Evolutionary conservation across 2,113 vertebrate genomes (phyloP), one percentile per base, ranked within the genome.

Genomic region (Perca schrenkii): DNA sequence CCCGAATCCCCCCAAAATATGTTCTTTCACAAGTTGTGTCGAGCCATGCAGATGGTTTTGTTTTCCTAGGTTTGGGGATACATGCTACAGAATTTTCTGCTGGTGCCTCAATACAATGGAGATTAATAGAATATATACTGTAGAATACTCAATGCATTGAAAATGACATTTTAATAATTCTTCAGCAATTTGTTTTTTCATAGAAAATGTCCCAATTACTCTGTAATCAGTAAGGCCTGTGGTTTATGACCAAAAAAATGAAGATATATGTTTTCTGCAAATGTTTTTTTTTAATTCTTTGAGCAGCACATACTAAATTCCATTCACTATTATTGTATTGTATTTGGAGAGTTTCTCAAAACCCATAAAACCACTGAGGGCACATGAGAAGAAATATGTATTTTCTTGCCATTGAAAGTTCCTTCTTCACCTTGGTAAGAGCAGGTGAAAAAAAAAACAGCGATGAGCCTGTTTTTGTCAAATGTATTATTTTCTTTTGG

Each of bases 311-410:
- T 36, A 56, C 13, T 2, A 21, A 70, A 49, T 28, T 58, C 2
- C 6, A 13, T 28, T 63, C 8, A 10, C 49, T 22, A 4, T 50
- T 3, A 46, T 15, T 34, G 4, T 21, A 61, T 43, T 53, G 46
- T 65, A 25, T 25, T 14, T 6, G 43, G 7, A n/a, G 15, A 21
- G 8, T 13, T 22, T 61, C 54, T 75, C 16, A 53, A 60, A 28
- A 53, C 36, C 34, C 47, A 65, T 14, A 65, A 53, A 79, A 64
- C 46, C 43, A 17, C 61, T 67, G 63, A 62, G 2, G 46, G n/a
- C 15, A 36, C 47, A 19, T 19, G 28, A 53, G n/a, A 53, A 43
- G 10, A 43, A 54, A 19, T 6, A 34, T 50, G 12, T 19, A 16
- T 61, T 31, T 53, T 43, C 8, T 28, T 28, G 36, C 40, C 40